These are phyloP conservation scores for Sebastes matsubarae DNA, from an alignment of 2,797 vertebrate genomes.

Conservation along the genomic window DNA sequence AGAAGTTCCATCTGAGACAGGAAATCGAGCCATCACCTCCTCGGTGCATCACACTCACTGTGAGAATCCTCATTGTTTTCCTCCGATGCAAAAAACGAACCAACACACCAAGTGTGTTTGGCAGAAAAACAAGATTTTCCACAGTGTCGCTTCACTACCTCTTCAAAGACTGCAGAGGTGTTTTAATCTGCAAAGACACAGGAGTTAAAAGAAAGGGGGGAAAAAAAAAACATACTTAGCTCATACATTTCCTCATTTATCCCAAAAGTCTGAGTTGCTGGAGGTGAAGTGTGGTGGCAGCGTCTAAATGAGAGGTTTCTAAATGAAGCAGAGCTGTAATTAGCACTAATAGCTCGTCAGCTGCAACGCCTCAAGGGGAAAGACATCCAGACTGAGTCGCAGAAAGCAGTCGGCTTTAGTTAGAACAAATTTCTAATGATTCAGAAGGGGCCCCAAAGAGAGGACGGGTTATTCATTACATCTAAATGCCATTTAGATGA, in stretches of 20 bases:
- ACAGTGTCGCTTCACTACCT: conserved; percentile 38
- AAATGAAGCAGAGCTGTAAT: conserved; percentile 81
- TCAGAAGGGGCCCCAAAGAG: conserved; percentile 63
- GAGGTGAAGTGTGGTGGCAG: conserved; percentile 72
- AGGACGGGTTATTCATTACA: conserved; percentile 64
- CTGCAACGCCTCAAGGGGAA: conserved; percentile 71
- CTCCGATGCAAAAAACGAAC: conserved; percentile 32
- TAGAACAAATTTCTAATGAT: conserved; percentile 75
- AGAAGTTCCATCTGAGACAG: conserved; percentile 43
- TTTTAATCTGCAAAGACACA: conserved; percentile 66
- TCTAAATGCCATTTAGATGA: conserved; percentile 66
- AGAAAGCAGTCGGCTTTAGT: conserved; percentile 69
- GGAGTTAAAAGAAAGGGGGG: conserved; percentile 32
- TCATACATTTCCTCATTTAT: conserved; percentile 54
- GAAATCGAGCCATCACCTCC: conserved; percentile 56
- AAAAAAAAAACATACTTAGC: conserved; percentile 9
- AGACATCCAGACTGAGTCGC: conserved; percentile 64
- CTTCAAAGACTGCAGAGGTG: conserved; percentile 66
- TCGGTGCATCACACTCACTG: conserved; percentile 22
- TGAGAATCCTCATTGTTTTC: conserved; percentile 56
- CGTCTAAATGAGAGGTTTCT: conserved; percentile 78
- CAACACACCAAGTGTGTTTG: conserved; percentile 27
- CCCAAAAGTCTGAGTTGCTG: conserved; percentile 55
- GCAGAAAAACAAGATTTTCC: conserved; percentile 54
- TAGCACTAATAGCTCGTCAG: conserved; percentile 81